Evolutionary conservation across 2,113 vertebrate species (phyloP).

Genomic region (Oxygymnocypris stewartii): DNA sequence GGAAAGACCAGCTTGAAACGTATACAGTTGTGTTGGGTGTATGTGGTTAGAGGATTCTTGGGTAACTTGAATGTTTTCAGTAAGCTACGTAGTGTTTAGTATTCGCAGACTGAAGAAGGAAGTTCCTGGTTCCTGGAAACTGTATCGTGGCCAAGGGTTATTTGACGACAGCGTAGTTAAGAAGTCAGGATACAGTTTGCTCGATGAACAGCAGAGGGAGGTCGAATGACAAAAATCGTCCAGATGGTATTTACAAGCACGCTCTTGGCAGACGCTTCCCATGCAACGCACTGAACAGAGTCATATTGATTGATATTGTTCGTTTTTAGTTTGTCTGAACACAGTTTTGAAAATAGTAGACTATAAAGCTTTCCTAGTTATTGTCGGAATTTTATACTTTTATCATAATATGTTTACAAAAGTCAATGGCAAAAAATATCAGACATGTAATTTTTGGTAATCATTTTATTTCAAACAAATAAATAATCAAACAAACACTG

Average conservation of each 20-base stretch:
- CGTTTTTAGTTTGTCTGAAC: background rate
- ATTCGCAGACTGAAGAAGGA: background rate
- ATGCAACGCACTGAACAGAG: background rate
- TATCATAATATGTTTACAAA: background rate
- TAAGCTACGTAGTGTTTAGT: background rate
- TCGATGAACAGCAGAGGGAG: conserved; percentile 41
- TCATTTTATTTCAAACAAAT: background rate
- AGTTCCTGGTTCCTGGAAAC: conserved; percentile 7
- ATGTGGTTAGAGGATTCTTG: rapidly evolving
- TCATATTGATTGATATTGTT: background rate
- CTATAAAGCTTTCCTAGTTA: background rate
- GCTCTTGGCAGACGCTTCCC: background rate
- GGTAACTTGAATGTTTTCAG: background rate
- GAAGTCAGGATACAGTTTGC: background rate
- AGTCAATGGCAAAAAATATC: background rate
- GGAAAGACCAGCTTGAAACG: background rate
- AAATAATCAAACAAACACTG: too few relatives aligned
- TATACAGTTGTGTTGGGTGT: background rate
- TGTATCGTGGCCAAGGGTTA: too few relatives aligned
- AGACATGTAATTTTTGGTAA: background rate
- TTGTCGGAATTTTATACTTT: background rate
- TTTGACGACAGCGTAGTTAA: too few relatives aligned
- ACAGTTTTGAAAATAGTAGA: background rate
- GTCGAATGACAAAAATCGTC: background rate
- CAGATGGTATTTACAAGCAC: background rate